Evolutionary conservation across 2,113 vertebrate genomes (phyloP), one percentile per base, ranked within the genome.

Genomic region (Motacilla alba): DNA sequence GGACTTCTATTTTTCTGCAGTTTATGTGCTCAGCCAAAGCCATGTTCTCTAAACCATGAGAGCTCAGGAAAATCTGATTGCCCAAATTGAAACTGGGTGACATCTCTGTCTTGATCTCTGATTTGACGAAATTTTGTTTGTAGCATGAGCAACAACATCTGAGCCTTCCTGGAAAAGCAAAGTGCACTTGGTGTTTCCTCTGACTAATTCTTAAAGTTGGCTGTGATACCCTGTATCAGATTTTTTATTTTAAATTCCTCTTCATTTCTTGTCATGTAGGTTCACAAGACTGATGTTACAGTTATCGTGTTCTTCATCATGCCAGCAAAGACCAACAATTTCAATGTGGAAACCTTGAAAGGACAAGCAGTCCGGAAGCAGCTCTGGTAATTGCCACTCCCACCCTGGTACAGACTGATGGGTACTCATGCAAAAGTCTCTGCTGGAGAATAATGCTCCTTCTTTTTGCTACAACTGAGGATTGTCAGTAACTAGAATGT

Each of bases 301-400:
- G 99, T 99, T 28, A 93, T 99, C 7, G 99, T 99, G 83, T 99
- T 99, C 97, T 99, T 99, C 97, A 99, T 99, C 60, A 99, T 99
- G 99, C 99, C 99, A 19, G 99, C 99, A 50, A 99, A 99, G 96
- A 99, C 99, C 35, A 99, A 99, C 96, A 99, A 99, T 96, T 99
- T 99, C 96, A 99, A 99, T 0, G 99, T 99, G 97, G 99, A 99
- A 97, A 99, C 99, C 3, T 95, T 99, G 94, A 99, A 99, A 96
- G 99, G 99, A 37, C 99, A 99, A 93, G 99, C 99, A 3, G 97
- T 99, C 21, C 97, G 99, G 53, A 99, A 99, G 91, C 99, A 99
- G 95, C 98, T 99, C 19, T 99, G 99, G 99, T 99, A 98, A 98
- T 43, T 72, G 37, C 60, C 9, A 1, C 14, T 90, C 52, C 84